Evolutionary conservation across 2,797 vertebrate genomes (phyloP).

Genomic region (Centropyge bicolor): DNA sequence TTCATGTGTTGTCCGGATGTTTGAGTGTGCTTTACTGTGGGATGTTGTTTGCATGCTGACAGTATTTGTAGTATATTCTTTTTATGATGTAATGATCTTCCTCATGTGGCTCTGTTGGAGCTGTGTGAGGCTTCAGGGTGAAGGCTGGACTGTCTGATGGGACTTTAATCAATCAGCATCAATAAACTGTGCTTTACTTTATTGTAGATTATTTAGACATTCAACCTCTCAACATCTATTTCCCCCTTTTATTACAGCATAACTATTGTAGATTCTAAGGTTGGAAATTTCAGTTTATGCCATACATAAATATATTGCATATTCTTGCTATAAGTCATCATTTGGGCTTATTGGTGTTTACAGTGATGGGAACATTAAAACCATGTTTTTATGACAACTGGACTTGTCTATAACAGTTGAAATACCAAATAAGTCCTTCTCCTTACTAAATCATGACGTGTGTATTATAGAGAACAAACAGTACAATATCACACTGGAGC

Average conservation of each 20-base stretch:
- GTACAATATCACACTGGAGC: neutral
- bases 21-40: neutral
- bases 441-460: neutral
- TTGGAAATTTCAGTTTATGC: neutral
- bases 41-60: neutral
- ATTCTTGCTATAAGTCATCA: neutral
- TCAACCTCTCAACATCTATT: neutral
- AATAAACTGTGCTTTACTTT: neutral
- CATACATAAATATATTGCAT: neutral
- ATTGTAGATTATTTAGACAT: neutral
- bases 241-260: neutral
- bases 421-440: neutral
- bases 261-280: neutral
- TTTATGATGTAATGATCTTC: neutral
- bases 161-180: conserved; percentile 38
- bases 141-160: neutral
- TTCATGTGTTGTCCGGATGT: neutral
- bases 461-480: neutral
- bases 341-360: neutral
- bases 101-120: neutral
- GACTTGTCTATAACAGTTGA: neutral
- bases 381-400: neutral
- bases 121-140: neutral
- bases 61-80: neutral
- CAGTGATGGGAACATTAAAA: neutral